Evolutionary conservation across 2,113 vertebrate species (phyloP).

Genomic region (Platichthys flesus): DNA sequence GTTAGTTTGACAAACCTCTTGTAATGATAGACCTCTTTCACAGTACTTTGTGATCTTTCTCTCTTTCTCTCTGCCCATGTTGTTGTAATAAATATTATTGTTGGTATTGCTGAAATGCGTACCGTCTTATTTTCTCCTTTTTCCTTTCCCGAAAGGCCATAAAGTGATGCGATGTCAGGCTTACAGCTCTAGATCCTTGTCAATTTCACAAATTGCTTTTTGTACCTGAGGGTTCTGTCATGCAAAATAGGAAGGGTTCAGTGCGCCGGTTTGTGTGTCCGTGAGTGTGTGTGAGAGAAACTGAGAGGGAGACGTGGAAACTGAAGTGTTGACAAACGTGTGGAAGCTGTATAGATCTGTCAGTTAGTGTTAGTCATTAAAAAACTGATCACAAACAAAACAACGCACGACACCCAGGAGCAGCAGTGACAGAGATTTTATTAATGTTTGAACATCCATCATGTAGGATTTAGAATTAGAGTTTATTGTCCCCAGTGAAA

Average conservation of each 20-base stretch:
- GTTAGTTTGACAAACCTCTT: slow-evolving; percentile 87
- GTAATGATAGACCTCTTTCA: slow-evolving; percentile 90
- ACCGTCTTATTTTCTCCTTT: slow-evolving; percentile 85
- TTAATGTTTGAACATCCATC: slow-evolving; percentile 26
- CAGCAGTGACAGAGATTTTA: slow-evolving; percentile 21
- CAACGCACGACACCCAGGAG: slow-evolving; percentile 12
- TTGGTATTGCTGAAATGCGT: slow-evolving; percentile 95
- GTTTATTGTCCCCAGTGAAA: slow-evolving; percentile 14
- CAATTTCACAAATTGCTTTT: slow-evolving; percentile 87
- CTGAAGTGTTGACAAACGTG: slow-evolving; percentile 35
- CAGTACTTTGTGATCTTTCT: slow-evolving; percentile 89
- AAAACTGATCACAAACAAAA: slow-evolving; percentile 33
- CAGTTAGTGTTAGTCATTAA: slow-evolving; percentile 21
- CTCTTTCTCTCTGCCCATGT: slow-evolving; percentile 89
- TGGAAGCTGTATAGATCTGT: slow-evolving; percentile 8
- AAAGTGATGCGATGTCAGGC: slow-evolving; percentile 48
- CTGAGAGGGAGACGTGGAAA: slow-evolving; percentile 17
- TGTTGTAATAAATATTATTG: slow-evolving; percentile 98
- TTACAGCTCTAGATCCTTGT: slow-evolving; percentile 78
- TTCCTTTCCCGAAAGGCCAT: slow-evolving; percentile 56
- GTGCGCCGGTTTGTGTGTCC: slow-evolving; percentile 30
- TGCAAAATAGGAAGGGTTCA: slow-evolving; percentile 50
- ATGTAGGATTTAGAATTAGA: slow-evolving; percentile 19
- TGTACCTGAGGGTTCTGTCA: slow-evolving; percentile 49
- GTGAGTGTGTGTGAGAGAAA: slow-evolving; percentile 22